phyloP scores from a whole-genome alignment of 2,797 vertebrate genomes.

The Loris lydekkerianus region DNA sequence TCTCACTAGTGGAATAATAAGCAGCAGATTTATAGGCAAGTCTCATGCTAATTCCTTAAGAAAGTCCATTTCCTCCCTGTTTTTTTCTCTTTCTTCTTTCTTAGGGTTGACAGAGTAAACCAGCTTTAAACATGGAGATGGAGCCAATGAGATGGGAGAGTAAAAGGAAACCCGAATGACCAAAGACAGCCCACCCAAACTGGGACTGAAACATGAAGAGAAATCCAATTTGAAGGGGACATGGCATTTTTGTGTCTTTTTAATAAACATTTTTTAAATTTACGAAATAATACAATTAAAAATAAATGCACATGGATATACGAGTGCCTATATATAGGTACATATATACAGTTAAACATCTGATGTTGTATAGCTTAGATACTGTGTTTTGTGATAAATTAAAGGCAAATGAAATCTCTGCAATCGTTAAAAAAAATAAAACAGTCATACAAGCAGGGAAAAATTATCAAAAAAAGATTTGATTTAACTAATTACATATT shows the following conservation, averaged over 20 bases:
- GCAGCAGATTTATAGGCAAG: not conserved
- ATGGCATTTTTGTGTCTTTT: not conserved
- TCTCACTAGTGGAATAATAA: not conserved
- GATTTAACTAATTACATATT: not conserved
- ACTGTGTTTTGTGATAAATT: constrained; percentile 4
- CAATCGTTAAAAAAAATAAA: not conserved
- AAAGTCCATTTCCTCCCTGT: not conserved
- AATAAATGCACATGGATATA: not conserved
- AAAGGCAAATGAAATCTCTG: not conserved
- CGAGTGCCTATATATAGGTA: not conserved
- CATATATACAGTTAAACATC: constrained; percentile 32
- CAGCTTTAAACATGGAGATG: not conserved
- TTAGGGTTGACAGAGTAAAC: not conserved
- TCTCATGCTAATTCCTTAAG: not conserved
- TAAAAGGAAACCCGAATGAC: not conserved
- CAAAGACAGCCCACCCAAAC: not conserved
- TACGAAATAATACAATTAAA: not conserved
- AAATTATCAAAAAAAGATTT: not conserved
- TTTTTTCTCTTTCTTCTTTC: not conserved
- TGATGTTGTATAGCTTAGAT: not conserved
- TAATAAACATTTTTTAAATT: not conserved
- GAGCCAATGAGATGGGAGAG: not conserved
- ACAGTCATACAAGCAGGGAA: not conserved
- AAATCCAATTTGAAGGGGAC: not conserved
- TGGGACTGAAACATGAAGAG: not conserved